A percentile compares a stretch with the other conserved stretches of the same genome.
phyloP scores from a whole-genome alignment of 2,797 vertebrate genomes.

The Rhodeus uyekii region DNA sequence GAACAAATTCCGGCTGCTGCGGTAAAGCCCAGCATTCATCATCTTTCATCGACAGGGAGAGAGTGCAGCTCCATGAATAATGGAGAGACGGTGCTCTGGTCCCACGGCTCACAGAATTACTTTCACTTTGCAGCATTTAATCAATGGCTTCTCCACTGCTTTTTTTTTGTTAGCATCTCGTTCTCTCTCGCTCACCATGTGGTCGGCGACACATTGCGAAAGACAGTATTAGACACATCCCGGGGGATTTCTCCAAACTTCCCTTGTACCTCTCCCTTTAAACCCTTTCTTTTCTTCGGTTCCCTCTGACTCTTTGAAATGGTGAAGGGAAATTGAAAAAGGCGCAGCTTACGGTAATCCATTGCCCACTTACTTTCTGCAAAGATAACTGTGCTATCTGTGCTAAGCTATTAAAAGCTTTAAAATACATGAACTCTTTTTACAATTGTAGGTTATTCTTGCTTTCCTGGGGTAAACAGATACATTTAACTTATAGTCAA shows the following conservation, averaged over 20 bases:
- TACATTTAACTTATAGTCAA: constrained; percentile 3
- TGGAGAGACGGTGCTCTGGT: constrained; percentile 64
- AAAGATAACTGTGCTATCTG: constrained; percentile 5
- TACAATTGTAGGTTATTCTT: not conserved
- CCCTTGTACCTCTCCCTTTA: constrained; percentile 1
- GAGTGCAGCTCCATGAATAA: constrained; percentile 47
- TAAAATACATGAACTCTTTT: not conserved
- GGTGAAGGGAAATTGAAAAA: constrained; percentile 12
- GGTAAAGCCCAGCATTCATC: constrained; percentile 65
- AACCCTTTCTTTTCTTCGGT: constrained; percentile 18
- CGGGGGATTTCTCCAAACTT: constrained; percentile 9
- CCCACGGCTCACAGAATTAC: constrained; percentile 73
- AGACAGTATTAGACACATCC: constrained; percentile 26
- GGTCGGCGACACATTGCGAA: constrained; percentile 10
- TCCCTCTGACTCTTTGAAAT: constrained; percentile 13
- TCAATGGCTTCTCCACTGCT: constrained; percentile 73
- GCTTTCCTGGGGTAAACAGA: not conserved
- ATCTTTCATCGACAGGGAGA: constrained; percentile 65
- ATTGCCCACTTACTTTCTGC: not conserved
- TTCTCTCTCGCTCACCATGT: constrained; percentile 44
- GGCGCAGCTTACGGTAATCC: constrained; percentile 21
- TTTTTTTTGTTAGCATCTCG: constrained; percentile 58
- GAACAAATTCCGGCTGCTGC: constrained; percentile 68
- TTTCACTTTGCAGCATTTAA: constrained; percentile 80
- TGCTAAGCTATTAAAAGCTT: not conserved